phyloP scores from a whole-genome alignment of 2,888 invertebrate species.

The Ennomos fuscantarius region DNA sequence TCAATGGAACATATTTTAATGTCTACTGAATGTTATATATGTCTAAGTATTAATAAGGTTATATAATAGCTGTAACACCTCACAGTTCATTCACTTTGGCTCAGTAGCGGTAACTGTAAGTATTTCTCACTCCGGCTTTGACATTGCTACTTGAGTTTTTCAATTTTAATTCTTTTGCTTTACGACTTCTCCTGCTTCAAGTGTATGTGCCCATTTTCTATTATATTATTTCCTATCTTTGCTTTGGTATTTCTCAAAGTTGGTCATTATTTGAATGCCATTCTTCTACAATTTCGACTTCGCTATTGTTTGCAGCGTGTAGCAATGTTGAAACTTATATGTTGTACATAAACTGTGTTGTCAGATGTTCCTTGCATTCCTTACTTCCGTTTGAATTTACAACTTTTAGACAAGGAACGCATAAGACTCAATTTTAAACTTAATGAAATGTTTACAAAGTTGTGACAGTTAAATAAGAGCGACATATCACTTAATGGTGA shows the following conservation, averaged over 20 bases:
- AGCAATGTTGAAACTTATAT: conserved; percentile 80
- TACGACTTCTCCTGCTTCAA: conserved; percentile 41
- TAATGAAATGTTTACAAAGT: not conserved
- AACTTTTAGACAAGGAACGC: conserved; percentile 1
- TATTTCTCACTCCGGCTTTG: conserved; percentile 69
- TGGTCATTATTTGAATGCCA: conserved; percentile 56
- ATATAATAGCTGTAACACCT: conserved; percentile 64
- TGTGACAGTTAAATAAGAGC: conserved; percentile 37
- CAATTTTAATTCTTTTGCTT: conserved; percentile 34
- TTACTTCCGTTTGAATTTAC: conserved; percentile 15
- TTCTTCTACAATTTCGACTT: conserved; percentile 40
- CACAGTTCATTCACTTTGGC: conserved; percentile 69
- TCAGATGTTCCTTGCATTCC: conserved; percentile 50
- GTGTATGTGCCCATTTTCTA: conserved; percentile 51
- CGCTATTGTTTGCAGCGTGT: conserved; percentile 50
- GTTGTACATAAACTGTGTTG: conserved; percentile 71
- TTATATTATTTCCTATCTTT: conserved; percentile 40
- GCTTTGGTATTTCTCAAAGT: conserved; percentile 76
- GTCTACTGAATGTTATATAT: conserved; percentile 84
- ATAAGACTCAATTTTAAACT: conserved; percentile 14
- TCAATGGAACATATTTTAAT: conserved; percentile 75
- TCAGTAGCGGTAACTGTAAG: conserved; percentile 71
- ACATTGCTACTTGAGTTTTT: conserved; percentile 73
- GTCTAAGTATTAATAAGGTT: conserved; percentile 78
- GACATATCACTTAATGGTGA: conserved; percentile 76